Evolutionary conservation across 2,113 vertebrate genomes (phyloP).

Genomic region (Sylvia atricapilla): DNA sequence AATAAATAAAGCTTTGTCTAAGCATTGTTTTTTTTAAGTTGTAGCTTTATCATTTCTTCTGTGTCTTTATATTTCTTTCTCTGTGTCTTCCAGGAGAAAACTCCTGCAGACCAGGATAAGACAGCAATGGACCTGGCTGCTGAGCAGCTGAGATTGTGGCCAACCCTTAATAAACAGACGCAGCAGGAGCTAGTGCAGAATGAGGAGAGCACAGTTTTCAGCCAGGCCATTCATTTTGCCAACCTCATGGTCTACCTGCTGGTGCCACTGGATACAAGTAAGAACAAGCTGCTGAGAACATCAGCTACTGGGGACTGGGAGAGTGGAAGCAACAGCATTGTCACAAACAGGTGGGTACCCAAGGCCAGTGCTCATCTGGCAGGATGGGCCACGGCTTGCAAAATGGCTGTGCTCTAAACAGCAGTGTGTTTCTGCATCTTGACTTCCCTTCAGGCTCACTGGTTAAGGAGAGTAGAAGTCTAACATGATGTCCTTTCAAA

Average conservation of each 20-base stretch:
- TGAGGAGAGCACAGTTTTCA: constrained; percentile 97
- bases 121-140: constrained; percentile 96
- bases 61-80: not conserved
- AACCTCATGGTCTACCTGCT: constrained; percentile 98
- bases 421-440: not conserved
- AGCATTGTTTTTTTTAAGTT: not conserved
- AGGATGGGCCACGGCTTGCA: not conserved
- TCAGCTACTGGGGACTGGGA: constrained; percentile 90
- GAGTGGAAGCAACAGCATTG: constrained; percentile 97
- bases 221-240: constrained; percentile 97
- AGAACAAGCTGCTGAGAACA: constrained; percentile 88
- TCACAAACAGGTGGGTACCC: constrained; percentile 86
- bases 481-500: not conserved
- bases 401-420: not conserved
- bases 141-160: constrained; percentile 89
- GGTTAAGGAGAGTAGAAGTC: not conserved
- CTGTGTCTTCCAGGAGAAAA: constrained; percentile 69
- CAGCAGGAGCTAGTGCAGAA: constrained; percentile 93
- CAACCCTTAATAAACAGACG: constrained; percentile 83
- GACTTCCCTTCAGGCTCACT: not conserved
- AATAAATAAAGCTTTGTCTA: not conserved
- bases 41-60: not conserved
- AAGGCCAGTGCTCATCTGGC: not conserved
- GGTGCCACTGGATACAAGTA: constrained; percentile 93
- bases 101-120: constrained; percentile 72